These are phyloP conservation scores for Cerastoderma edule DNA, from an alignment of 2,888 invertebrate species.

Conservation along the genomic window DNA sequence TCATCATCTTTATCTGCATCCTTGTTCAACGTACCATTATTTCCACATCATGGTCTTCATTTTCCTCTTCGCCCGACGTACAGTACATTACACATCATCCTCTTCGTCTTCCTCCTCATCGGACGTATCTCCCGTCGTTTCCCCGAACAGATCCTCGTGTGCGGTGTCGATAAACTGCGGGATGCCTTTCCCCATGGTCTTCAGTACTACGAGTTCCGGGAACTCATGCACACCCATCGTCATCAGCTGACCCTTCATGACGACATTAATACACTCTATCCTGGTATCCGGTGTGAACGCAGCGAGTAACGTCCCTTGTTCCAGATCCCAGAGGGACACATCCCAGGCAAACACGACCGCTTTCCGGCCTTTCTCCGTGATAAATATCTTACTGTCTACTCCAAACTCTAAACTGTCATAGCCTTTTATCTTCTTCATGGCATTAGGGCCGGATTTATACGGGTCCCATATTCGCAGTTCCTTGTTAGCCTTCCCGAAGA, in stretches of 20 bases:
- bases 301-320: constrained; percentile 70
- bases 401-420: constrained; percentile 73
- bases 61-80: too few relatives aligned
- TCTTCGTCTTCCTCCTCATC: constrained; percentile 73
- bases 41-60: too few relatives aligned
- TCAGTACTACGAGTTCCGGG: constrained; percentile 74
- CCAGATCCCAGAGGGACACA: constrained; percentile 82
- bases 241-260: constrained; percentile 75
- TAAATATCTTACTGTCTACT: constrained; percentile 75
- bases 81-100: constrained; percentile 40
- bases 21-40: too few relatives aligned
- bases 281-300: constrained; percentile 81
- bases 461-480: constrained; percentile 82
- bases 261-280: constrained; percentile 75
- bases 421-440: constrained; percentile 74
- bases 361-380: constrained; percentile 69
- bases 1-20: too few relatives aligned
- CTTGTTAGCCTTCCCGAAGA: constrained; percentile 78
- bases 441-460: constrained; percentile 53
- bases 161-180: constrained; percentile 59
- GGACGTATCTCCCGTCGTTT: constrained; percentile 71
- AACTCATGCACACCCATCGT: constrained; percentile 79
- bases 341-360: constrained; percentile 81
- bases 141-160: constrained; percentile 73
- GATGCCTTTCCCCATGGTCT: constrained; percentile 64